Percentiles rank a stretch among this genome's conserved stretches.
Evolutionary conservation across 1,140 invertebrate species (phyloP).

Genomic region (Choristoneura fumiferana): DNA sequence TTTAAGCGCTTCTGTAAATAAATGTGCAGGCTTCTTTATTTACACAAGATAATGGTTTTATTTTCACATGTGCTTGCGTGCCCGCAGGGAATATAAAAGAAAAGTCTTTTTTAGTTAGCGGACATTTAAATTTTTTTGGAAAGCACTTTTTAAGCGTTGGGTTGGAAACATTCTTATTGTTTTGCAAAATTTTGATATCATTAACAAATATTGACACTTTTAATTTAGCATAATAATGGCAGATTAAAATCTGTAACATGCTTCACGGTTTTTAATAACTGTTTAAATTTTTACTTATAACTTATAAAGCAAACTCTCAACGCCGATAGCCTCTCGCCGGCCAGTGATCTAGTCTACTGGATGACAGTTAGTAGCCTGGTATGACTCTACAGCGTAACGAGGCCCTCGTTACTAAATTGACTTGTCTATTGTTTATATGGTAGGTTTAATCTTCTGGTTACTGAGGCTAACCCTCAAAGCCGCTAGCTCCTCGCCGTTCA

Average conservation of each 20-base stretch:
- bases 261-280: no score
- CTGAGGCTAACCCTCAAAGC: constrained; percentile 82
- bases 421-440: constrained; percentile 80
- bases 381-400: constrained; percentile 89
- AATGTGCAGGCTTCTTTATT: constrained; percentile 41
- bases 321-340: constrained; percentile 82
- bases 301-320: constrained; percentile 84
- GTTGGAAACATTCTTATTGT: no score
- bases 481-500: constrained; percentile 84
- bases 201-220: no score
- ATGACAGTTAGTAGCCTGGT: constrained; percentile 82
- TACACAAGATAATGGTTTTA: constrained; percentile 33
- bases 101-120: constrained; percentile 23
- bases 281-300: no score
- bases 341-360: constrained; percentile 83
- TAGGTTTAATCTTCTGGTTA: constrained; percentile 43
- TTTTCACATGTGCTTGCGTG: constrained; percentile 33
- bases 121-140: background rate
- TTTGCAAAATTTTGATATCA: no score
- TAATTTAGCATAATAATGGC: no score
- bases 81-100: constrained; percentile 22
- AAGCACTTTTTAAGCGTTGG: no score
- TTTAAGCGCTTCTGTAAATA: constrained; percentile 42
- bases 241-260: no score
- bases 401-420: constrained; percentile 89